Evolutionary conservation across 2,888 invertebrate genomes (phyloP), one percentile per base, ranked within the genome.

Genomic region (Strigamia transsilvanica): DNA sequence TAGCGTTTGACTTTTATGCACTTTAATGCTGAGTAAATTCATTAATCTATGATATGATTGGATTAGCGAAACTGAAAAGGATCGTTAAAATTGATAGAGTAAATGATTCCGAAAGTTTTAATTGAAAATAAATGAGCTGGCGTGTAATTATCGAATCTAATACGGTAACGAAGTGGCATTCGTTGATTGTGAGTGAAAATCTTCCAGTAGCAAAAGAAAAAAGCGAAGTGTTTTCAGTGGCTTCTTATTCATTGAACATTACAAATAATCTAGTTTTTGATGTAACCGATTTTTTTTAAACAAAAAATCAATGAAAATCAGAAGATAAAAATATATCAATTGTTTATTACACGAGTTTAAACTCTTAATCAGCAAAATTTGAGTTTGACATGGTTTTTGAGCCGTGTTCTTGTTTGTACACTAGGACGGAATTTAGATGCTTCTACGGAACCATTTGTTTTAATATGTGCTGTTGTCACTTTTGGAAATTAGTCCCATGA

Each of bases 51-150:
- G 38, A 38, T 46, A n/a, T 46, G 46, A 46, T 46, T 46, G 46
- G 46, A 46, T 46, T 46, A 46, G 46, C 15, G 46, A 9, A 46
- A 13, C 13, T 46, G 46, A 46, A 46, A 46, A 13, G 13, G 46
- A 46, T 13, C n/a, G n/a, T 46, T 46, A 13, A 42, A 46, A 46
- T 46, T 46, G 46, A 46, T 46, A 46, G 15, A 46, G 9, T 46
- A 46, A 46, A 46, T 46, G 46, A 46, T 46, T 46, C 15, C 12
- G 5, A n/a, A 46, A 46, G 15, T 46, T 46, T 46, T n/a, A 46
- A n/a, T 46, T n/a, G 46, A 46, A 46, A 46, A 46, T 46, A 46
- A 46, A 46, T 46, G 46, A 46, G 46, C 46, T 46, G 46, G 46
- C 46, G 15, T 46, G 46, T 46, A 46, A 46, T 46, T 38, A 38